These are phyloP conservation scores for Palythoa grandiflora DNA, from an alignment of 92 coral and sea anemone genomes.

Conservation along the genomic window DNA sequence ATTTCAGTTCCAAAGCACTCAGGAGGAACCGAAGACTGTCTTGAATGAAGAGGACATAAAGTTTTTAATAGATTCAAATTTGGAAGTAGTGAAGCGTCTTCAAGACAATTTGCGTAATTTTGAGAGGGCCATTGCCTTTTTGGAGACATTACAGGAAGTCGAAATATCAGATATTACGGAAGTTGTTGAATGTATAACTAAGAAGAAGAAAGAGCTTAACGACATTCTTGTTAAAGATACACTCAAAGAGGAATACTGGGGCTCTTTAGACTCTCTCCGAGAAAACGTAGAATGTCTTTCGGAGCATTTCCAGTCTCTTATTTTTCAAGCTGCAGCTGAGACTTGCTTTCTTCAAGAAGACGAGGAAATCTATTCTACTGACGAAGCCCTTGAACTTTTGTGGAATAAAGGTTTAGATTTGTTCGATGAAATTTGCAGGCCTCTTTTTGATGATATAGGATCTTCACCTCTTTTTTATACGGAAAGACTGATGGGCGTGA, in stretches of 20 bases:
- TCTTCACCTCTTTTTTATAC: not conserved
- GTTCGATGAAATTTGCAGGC: constrained; percentile 17
- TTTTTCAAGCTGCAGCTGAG: constrained; percentile 62
- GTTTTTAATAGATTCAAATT: constrained; percentile 27
- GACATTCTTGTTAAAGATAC: constrained; percentile 48
- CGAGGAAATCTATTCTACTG: not conserved
- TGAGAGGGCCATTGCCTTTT: constrained; percentile 48
- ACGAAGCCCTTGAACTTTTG: constrained; percentile 20
- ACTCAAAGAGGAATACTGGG: constrained; percentile 72
- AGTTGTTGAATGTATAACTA: constrained; percentile 40
- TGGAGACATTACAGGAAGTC: constrained; percentile 9
- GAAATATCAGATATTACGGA: not conserved
- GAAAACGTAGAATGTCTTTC: constrained; percentile 42
- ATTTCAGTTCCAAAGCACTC: not conserved
- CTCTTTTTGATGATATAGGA: constrained; percentile 21
- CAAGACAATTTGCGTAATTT: constrained; percentile 23
- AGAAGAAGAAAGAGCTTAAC: constrained; percentile 25
- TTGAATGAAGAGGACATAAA: constrained; percentile 25
- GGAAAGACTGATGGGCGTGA: constrained; percentile 1
- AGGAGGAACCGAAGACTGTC: not conserved
- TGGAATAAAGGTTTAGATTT: not conserved
- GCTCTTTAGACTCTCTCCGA: constrained; percentile 50
- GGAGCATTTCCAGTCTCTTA: constrained; percentile 41
- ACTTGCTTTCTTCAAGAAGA: not conserved
- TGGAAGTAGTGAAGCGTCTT: constrained; percentile 38